Evolutionary conservation across 1,140 invertebrate species (phyloP).

Genomic region (Bradynema listronoti): DNA sequence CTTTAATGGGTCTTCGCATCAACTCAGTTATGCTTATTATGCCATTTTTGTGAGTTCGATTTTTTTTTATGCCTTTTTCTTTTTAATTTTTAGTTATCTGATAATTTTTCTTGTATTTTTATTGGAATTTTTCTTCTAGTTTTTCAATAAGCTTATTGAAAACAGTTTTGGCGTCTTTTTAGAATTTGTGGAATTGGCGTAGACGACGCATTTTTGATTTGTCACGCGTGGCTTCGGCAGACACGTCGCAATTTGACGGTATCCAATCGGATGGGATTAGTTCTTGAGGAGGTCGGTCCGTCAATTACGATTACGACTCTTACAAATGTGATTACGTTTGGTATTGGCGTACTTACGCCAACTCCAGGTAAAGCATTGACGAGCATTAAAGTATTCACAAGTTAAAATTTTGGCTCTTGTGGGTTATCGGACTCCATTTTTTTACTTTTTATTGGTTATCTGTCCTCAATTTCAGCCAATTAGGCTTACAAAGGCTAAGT

Average conservation of each 20-base stretch:
- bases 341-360: conserved; percentile 84
- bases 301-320: conserved; percentile 94
- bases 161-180: conserved; percentile 2
- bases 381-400: conserved; percentile 1
- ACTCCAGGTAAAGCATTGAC: conserved; percentile 62
- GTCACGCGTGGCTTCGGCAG: conserved; percentile 40
- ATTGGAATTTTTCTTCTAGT: not conserved
- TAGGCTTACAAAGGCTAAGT: too few relatives aligned
- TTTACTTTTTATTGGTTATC: too few relatives aligned
- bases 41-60: conserved; percentile 40
- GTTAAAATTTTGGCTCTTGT: not conserved
- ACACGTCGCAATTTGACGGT: conserved; percentile 16
- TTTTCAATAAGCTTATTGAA: conserved; percentile 14
- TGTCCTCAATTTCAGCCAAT: too few relatives aligned
- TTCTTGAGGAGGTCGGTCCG: conserved; percentile 74
- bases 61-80: conserved; percentile 19
- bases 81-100: not conserved
- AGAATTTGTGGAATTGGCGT: conserved; percentile 33
- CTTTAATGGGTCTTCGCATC: conserved; percentile 33
- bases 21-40: conserved; percentile 55
- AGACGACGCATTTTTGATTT: conserved; percentile 42
- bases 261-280: conserved; percentile 28
- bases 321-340: conserved; percentile 92
- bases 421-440: not conserved
- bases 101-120: not conserved